Evolutionary conservation across 2,113 vertebrate species (phyloP).

Genomic region (Puffinus mauretanicus): DNA sequence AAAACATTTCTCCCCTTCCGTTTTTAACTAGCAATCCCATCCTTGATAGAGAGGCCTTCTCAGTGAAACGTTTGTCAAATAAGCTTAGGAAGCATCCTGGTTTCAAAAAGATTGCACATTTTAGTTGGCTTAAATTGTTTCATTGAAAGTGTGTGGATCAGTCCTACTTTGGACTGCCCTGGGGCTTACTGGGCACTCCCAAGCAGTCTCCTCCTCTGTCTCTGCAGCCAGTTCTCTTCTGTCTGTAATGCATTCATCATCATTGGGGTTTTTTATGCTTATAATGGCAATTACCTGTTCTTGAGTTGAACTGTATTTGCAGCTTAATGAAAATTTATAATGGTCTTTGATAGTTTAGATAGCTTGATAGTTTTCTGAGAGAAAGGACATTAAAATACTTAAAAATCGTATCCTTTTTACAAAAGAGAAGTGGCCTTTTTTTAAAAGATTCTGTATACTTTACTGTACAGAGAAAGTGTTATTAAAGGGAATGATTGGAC

Average conservation of each 20-base stretch:
- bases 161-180: not conserved
- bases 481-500: not conserved
- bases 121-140: not conserved
- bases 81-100: not conserved
- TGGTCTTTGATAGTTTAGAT: not conserved
- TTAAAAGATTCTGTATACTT: not conserved
- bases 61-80: not conserved
- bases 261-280: not conserved
- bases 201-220: not conserved
- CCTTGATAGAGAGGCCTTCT: not conserved
- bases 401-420: not conserved
- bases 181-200: not conserved
- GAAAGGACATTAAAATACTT: not conserved
- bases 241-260: not conserved
- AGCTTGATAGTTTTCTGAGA: not conserved
- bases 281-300: not conserved
- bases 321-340: not conserved
- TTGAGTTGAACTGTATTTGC: not conserved
- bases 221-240: not conserved
- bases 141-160: not conserved
- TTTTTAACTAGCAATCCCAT: not conserved
- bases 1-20: fast-evolving
- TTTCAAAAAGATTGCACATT: not conserved
- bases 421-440: not conserved
- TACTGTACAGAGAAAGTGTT: not conserved